Evolutionary conservation across 2,888 invertebrate species (phyloP), one percentile per base, ranked within the genome.

Genomic region (Andrena dorsata): DNA sequence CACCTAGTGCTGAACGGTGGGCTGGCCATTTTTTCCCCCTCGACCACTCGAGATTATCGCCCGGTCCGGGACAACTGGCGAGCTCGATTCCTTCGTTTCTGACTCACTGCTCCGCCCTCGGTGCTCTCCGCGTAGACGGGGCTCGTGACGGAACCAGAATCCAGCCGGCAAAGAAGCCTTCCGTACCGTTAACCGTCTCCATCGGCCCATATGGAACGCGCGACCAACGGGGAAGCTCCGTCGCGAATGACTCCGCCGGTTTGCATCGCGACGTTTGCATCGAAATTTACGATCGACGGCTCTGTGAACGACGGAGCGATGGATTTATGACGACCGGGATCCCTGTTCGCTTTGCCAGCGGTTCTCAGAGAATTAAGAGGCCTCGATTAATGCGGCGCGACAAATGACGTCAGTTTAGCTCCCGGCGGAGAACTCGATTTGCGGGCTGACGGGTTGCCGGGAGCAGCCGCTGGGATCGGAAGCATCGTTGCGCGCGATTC

Each of bases 91-190:
- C 82, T 73, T 73, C 76, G 80, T 70, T 83, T 78, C 80, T 85
- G 87, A 87, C 76, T 87, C 87, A 84, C 69, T 74, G 70, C 70
- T 76, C 79, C 87, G 87, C 85, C 87, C 81, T 82, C 80, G 81
- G 71, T 53, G 13, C 30, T 32, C 35, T 47, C 58, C 58, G 76
- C 69, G 69, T 83, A 80, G 68, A 82, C 68, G 69, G 72, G 68
- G 64, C 56, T 73, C 73, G 76, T 8, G 23, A 72, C 68, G 16
- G 58, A 80, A 73, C 66, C 32, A 61, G 77, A 63, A 72, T 72
- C 71, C 68, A 53, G 28, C 32, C 56, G 3, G 35, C 58, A 56
- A 58, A 35, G 71, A 61, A 78, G 28, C 78, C 13, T 68, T 63
- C n/a, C 56, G 66, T 61, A 80, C 66, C 77, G 77, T 77, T 68